These are phyloP conservation scores for Megalopta genalis DNA, from an alignment of 1,140 invertebrate genomes.

Conservation along the genomic window DNA sequence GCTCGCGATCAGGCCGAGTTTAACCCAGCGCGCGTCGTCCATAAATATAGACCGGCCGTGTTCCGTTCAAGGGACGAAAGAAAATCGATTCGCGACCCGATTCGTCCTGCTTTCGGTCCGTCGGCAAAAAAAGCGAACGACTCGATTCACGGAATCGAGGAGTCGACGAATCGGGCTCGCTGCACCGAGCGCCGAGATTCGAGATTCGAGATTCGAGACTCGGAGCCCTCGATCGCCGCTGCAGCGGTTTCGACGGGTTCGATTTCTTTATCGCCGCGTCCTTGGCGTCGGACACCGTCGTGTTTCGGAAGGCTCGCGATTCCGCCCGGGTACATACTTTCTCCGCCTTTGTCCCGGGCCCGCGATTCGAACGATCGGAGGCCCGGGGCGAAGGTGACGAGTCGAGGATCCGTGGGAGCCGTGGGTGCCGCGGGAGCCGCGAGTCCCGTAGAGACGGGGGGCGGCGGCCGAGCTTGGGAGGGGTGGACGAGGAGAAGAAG, in stretches of 20 bases:
- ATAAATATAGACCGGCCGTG: too few relatives aligned
- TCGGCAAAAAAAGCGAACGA: background rate
- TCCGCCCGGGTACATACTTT: constrained; percentile 23
- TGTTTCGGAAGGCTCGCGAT: constrained; percentile 3
- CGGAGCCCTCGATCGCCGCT: constrained; percentile 2
- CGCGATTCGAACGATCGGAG: background rate
- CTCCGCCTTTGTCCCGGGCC: constrained; percentile 25
- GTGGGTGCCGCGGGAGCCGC: too few relatives aligned
- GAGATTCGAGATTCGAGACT: background rate
- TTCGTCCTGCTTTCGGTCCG: too few relatives aligned
- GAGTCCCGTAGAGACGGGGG: too few relatives aligned
- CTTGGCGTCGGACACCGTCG: constrained; percentile 7
- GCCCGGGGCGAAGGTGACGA: constrained; percentile 5
- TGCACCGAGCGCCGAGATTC: too few relatives aligned
- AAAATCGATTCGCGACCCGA: too few relatives aligned
- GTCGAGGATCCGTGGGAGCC: background rate
- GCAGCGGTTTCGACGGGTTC: background rate
- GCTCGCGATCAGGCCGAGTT: too few relatives aligned
- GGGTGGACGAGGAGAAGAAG: background rate
- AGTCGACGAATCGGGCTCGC: constrained; percentile 19
- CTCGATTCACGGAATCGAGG: background rate
- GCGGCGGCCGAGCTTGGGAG: too few relatives aligned
- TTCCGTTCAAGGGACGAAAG: too few relatives aligned
- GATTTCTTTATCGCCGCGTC: constrained; percentile 8
- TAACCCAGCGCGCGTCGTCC: too few relatives aligned